Conservation (phyloP, 2,113 vertebrate species). For the Rhagologus leucostigma region DNA sequence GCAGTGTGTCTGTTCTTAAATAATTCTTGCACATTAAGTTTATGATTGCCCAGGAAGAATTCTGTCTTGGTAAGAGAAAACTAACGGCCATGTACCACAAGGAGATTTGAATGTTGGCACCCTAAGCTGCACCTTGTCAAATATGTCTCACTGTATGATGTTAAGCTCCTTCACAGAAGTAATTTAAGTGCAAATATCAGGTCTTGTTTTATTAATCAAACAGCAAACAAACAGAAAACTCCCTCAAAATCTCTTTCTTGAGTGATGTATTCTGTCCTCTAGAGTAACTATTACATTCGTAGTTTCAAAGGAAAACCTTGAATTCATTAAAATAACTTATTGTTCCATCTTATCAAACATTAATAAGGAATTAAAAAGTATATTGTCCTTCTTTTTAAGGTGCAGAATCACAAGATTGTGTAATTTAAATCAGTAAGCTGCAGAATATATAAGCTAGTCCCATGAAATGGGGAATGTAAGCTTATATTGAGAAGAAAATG, state of each 20-base stretch:
- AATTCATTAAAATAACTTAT: background rate
- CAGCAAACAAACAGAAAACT: background rate
- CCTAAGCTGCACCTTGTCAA: background rate
- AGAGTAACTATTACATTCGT: background rate
- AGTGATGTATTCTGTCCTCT: background rate
- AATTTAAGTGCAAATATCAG: background rate
- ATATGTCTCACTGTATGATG: fast-evolving
- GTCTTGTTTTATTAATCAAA: background rate
- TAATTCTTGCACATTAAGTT: background rate
- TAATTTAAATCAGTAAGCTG: background rate
- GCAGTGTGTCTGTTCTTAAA: background rate
- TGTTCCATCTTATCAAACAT: background rate
- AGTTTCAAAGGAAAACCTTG: background rate
- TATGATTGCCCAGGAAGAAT: background rate
- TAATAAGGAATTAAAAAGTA: background rate
- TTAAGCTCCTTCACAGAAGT: background rate
- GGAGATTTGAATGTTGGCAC: background rate
- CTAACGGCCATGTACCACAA: fast-evolving
- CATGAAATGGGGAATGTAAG: background rate
- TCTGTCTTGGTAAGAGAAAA: background rate
- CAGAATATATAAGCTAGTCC: background rate
- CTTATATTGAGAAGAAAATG: background rate
- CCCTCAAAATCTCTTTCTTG: background rate
- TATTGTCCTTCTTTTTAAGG: background rate
- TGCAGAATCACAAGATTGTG: background rate